Base-by-base conservation (phyloP, 2,113 vertebrate genomes). In the Gorsachius goisagi region DNA sequence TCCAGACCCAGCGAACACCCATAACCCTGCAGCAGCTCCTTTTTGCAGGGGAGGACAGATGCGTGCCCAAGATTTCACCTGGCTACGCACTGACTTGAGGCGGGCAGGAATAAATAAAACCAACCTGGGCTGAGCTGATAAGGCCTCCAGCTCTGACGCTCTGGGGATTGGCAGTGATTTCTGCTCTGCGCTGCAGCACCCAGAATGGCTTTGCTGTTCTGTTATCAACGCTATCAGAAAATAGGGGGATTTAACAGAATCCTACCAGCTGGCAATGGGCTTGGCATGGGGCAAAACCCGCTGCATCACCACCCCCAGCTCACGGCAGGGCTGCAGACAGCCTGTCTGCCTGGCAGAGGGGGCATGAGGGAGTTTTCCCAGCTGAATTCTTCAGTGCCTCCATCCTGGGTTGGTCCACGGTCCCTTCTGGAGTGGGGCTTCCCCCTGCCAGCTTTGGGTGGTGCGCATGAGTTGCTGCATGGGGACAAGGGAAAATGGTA, bases 11-110 rank as follows among this genome's bases (percentile, higher is more conserved):
- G 0, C 8, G 3, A 53, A 28, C 41, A 15, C 27, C 49, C 30
- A 1, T 11, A 33, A 21, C 41, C 55, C 67, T 19, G 17, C 0
- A 0, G 41, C n/a, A 78, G 53, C 39, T 44, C 37, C 44, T 21
- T 28, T 1, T 28, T 27, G 39, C 58, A 16, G 23, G 39, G 18
- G 11, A 47, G 17, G 66, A 10, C 1, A 5, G 83, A 23, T 21
- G 35, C 1, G 0, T 1, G 0, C 35, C 53, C 62, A 4, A 17
- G 44, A 28, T 39, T 59, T 60, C 76, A 10, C 64, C 56, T 60
- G 8, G 2, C 10, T 35, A 2, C 1, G 3, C 27, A 12, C 4
- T 3, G 26, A 9, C 30, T 68, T 3, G 1, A 17, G 30, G 6
- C 2, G 8, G 22, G 17, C 4, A 4, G 41, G n/a, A 39, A 41